These are phyloP conservation scores for Cotesia typhae DNA, from an alignment of 1,140 invertebrate species.

Conservation along the genomic window DNA sequence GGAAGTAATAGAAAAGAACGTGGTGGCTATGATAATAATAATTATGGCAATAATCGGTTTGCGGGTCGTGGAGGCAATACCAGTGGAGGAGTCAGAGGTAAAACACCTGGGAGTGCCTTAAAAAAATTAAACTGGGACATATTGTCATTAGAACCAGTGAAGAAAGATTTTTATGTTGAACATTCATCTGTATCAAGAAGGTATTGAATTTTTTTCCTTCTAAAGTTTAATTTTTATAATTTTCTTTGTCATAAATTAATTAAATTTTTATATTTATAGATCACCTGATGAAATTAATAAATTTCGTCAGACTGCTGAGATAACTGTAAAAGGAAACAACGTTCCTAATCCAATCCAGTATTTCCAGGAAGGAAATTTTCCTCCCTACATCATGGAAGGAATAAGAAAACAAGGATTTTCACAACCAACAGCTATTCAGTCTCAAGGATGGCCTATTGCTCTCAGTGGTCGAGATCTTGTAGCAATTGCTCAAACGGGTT, in stretches of 20 bases:
- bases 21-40: conserved; percentile 53
- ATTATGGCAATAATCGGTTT: conserved; percentile 52
- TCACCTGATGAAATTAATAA: conserved; percentile 66
- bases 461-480: conserved; percentile 76
- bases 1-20: conserved; percentile 56
- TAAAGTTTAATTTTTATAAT: background rate
- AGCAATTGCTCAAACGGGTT: conserved; percentile 80
- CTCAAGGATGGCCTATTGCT: conserved; percentile 77
- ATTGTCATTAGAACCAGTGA: conserved; percentile 69
- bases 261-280: conserved; percentile 53
- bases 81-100: conserved; percentile 59
- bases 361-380: conserved; percentile 75
- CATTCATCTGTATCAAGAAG: conserved; percentile 68
- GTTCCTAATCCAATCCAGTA: conserved; percentile 72
- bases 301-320: conserved; percentile 67
- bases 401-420: conserved; percentile 69
- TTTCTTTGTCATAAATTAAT: conserved; percentile 16
- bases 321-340: conserved; percentile 70
- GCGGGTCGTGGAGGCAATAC: conserved; percentile 58
- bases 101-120: conserved; percentile 67
- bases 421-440: conserved; percentile 74
- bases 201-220: conserved; percentile 46
- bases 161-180: conserved; percentile 78
- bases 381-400: conserved; percentile 66
- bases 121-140: conserved; percentile 74